phyloP scores from a whole-genome alignment of 2,797 vertebrate species.

The Nasua narica region DNA sequence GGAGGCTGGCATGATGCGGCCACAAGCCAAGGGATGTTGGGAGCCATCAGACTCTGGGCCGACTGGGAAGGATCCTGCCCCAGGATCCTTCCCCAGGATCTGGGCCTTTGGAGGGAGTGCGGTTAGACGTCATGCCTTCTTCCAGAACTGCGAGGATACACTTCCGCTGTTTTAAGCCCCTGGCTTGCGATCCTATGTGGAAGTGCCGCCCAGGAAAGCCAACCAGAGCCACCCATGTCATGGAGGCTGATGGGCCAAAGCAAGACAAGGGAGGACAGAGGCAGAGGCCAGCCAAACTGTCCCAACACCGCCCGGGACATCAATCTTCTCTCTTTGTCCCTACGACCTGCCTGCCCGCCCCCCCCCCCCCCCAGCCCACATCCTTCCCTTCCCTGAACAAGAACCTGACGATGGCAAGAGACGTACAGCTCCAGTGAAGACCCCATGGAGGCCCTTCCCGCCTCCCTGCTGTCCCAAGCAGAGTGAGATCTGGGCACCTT shows the following conservation, averaged over 20 bases:
- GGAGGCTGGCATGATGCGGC: fast-evolving
- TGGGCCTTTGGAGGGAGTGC: fast-evolving
- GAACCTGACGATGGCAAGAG: fast-evolving
- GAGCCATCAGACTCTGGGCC: no score
- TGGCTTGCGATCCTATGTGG: fast-evolving
- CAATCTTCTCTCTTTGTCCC: no score
- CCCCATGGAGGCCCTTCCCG: no score
- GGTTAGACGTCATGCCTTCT: background rate
- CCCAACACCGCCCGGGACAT: background rate
- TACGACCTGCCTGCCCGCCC: no score
- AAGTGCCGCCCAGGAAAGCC: background rate
- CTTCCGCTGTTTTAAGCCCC: background rate
- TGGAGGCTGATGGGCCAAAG: background rate
- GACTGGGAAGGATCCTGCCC: no score
- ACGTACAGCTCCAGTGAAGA: fast-evolving
- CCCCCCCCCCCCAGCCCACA: background rate
- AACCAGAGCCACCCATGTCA: fast-evolving
- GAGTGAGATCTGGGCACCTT: background rate
- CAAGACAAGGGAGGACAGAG: fast-evolving
- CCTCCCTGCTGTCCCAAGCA: background rate
- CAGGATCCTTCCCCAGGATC: no score
- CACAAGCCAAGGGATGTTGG: background rate
- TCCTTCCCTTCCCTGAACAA: no score
- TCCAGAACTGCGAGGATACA: fast-evolving
- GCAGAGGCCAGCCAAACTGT: fast-evolving